Evolutionary conservation across 2,113 vertebrate species (phyloP).

Genomic region (Pundamilia nyererei): DNA sequence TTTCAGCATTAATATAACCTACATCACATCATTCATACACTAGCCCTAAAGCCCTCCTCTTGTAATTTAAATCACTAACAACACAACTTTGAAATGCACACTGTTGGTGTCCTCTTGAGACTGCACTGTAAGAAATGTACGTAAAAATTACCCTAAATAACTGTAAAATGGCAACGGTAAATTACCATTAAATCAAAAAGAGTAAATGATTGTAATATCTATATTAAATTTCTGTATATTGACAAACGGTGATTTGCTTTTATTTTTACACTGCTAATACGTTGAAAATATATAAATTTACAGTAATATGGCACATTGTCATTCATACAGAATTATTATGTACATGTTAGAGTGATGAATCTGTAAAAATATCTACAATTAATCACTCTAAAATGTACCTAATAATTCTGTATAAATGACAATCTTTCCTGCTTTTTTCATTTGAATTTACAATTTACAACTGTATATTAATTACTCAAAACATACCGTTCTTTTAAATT

Average conservation of each 20-base stretch:
- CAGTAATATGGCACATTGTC: neutral
- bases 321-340: no score
- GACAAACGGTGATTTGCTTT: fast-evolving
- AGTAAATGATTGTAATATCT: neutral
- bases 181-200: neutral
- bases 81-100: neutral
- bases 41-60: neutral
- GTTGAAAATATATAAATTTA: neutral
- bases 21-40: neutral
- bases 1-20: neutral
- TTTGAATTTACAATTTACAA: no score
- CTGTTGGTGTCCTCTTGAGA: neutral
- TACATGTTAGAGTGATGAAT: no score
- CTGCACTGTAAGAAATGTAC: neutral
- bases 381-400: neutral
- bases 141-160: neutral
- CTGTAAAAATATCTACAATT: no score
- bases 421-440: no score
- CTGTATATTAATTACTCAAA: no score
- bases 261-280: neutral
- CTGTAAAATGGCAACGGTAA: neutral
- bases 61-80: neutral
- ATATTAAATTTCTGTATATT: neutral
- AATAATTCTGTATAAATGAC: no score
- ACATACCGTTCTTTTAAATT: no score